Conservation (phyloP, 37 sponge, comb jelly and placozoan genomes). For the Hexactinellida sp. region DNA sequence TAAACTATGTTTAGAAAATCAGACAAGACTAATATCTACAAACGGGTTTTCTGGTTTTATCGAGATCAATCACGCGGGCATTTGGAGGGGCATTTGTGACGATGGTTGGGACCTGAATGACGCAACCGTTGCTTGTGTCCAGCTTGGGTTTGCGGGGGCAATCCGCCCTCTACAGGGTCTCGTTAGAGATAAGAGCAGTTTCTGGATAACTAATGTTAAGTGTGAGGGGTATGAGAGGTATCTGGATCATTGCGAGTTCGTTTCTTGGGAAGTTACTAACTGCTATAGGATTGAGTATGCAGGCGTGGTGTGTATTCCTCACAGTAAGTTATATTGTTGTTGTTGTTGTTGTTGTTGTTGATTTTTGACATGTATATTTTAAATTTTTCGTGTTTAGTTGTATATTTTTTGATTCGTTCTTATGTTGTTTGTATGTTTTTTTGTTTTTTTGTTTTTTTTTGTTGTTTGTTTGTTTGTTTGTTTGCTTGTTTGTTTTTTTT, state of each 20-base stretch:
- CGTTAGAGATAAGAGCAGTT: neutral
- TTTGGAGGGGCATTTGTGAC: conserved; percentile 33
- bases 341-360: neutral
- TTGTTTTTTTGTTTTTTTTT: no score
- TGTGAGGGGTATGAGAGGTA: conserved; percentile 35
- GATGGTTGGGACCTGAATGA: conserved; percentile 29
- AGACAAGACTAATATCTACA: neutral
- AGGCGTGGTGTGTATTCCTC: conserved; percentile 28
- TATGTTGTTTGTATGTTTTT: no score
- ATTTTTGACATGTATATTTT: no score
- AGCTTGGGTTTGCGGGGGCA: neutral
- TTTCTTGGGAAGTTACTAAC: conserved; percentile 21
- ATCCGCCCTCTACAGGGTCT: neutral
- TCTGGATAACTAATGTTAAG: conserved; percentile 33
- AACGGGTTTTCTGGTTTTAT: neutral
- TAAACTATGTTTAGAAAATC: neutral
- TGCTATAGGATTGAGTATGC: conserved; percentile 36
- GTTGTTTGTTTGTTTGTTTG: no score
- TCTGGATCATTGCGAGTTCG: conserved; percentile 27
- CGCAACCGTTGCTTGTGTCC: conserved; percentile 19
- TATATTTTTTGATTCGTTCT: neutral
- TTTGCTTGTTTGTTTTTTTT: no score
- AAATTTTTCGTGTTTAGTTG: neutral
- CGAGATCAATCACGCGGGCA: conserved; percentile 10
- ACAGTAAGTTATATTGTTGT: neutral